Evolutionary conservation across 2,888 invertebrate species (phyloP), one percentile per base, ranked within the genome.

Genomic region (Oligia latruncula): DNA sequence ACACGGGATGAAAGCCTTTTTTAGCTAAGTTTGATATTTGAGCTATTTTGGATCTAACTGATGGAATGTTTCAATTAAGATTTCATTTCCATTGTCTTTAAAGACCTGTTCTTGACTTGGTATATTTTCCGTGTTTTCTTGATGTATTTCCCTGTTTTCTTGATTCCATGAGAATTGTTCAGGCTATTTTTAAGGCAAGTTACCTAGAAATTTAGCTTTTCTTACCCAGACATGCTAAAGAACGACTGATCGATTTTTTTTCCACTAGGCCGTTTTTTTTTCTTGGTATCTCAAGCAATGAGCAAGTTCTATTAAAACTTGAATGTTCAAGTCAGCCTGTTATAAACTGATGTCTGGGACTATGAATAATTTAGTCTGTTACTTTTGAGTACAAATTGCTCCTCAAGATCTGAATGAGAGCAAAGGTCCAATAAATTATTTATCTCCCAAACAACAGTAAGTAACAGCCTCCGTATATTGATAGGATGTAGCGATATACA

Each of bases 381-480:
- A 40, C 1, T 73, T 29, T 29, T n/a, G 15, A 55, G 29, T 52
- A 15, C 29, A 15, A 71, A 35, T 35, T 5, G 64, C 68, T 80
- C 65, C n/a, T 40, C 20, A 64, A 71, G 70, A 43, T 75, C 23
- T 64, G 5, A 46, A n/a, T 73, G 17, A 23, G 52, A 81, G 49
- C 60, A n/a, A 40, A 64, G 49, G 40, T 74, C 3, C 23, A 29
- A 35, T 75, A 66, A 84, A 81, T 73, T 17, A 75, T 75, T 73
- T 52, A 70, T 74, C 3, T 58, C 17, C 49, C 58, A 84, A 66
- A 81, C 43, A 77, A 49, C 29, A 40, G 62, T 70, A n/a, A 35
- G 3, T 75, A 67, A 40, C 13, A 75, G 70, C 11, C 78, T 73
- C 78, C 58, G 73, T 73, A 29, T 40, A 17, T 49, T 66, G 15